Evolutionary conservation across 2,797 vertebrate species (phyloP).

Genomic region (Alauda arvensis): DNA sequence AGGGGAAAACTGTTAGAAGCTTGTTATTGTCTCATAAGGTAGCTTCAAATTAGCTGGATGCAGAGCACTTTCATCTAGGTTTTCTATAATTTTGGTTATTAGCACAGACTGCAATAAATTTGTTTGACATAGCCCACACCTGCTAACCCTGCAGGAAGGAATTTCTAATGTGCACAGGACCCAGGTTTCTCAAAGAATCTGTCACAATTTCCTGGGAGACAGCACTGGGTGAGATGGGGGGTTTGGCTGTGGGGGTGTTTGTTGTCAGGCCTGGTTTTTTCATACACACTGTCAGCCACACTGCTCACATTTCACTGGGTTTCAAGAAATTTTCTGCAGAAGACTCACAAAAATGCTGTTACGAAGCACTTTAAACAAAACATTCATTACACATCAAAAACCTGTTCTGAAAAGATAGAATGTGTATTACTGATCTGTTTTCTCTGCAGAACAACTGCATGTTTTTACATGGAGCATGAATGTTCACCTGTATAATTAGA

Average conservation of each 20-base stretch:
- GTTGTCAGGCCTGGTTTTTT: background rate
- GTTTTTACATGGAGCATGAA: background rate
- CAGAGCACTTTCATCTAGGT: constrained; percentile 76
- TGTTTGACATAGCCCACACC: constrained; percentile 78
- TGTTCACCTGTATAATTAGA: background rate
- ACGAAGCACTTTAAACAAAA: constrained; percentile 19
- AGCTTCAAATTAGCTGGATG: constrained; percentile 80
- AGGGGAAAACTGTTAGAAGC: constrained; percentile 79
- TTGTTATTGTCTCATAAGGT: constrained; percentile 85
- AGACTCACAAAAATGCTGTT: constrained; percentile 26
- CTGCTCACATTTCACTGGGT: constrained; percentile 18
- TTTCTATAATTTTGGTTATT: constrained; percentile 80
- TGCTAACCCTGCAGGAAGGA: constrained; percentile 77
- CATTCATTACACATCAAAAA: background rate
- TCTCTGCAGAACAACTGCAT: background rate
- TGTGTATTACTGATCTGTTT: background rate
- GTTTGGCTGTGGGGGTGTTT: background rate
- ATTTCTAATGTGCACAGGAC: constrained; percentile 57
- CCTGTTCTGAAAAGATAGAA: background rate
- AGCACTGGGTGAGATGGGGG: background rate
- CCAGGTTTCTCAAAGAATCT: constrained; percentile 61
- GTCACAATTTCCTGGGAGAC: constrained; percentile 62
- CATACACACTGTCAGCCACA: background rate
- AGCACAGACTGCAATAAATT: constrained; percentile 80
- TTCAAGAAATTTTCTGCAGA: constrained; percentile 49